A percentile compares a stretch with the other conserved stretches of the same genome.
phyloP scores from a whole-genome alignment of 2,797 vertebrate species.

The Rhynchotus rufescens region DNA sequence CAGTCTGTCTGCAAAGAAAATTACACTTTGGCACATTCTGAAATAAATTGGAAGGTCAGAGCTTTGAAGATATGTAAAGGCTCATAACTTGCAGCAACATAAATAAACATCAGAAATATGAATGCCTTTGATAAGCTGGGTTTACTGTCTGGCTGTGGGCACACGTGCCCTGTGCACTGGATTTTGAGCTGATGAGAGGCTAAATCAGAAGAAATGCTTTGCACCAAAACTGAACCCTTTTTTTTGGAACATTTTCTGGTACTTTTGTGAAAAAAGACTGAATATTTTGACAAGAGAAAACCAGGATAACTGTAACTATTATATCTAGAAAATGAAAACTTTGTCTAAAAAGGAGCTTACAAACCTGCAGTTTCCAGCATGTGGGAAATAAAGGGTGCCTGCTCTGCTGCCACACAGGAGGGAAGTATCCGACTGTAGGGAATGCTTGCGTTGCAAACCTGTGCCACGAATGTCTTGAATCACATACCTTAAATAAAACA shows the following conservation, averaged over 20 bases:
- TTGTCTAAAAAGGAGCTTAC: background rate
- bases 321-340: background rate
- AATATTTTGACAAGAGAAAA: background rate
- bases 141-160: background rate
- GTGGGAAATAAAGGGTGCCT: background rate
- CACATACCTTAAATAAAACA: background rate
- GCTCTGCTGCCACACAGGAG: background rate
- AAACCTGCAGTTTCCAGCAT: too few relatives aligned
- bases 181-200: background rate
- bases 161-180: background rate
- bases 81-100: background rate
- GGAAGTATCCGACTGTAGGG: fast-evolving
- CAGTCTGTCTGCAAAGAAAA: background rate
- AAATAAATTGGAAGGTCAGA: background rate
- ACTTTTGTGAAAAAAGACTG: background rate
- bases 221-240: background rate
- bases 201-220: background rate
- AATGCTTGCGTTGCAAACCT: background rate
- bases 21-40: background rate
- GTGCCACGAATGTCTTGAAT: background rate
- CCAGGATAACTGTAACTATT: background rate
- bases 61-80: background rate
- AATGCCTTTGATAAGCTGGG: background rate
- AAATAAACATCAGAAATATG: background rate
- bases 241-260: background rate